Percentiles rank a stretch among this genome's conserved stretches.
Evolutionary conservation across 2,888 invertebrate species (phyloP).

Genomic region (Mechanitis mazaeus): DNA sequence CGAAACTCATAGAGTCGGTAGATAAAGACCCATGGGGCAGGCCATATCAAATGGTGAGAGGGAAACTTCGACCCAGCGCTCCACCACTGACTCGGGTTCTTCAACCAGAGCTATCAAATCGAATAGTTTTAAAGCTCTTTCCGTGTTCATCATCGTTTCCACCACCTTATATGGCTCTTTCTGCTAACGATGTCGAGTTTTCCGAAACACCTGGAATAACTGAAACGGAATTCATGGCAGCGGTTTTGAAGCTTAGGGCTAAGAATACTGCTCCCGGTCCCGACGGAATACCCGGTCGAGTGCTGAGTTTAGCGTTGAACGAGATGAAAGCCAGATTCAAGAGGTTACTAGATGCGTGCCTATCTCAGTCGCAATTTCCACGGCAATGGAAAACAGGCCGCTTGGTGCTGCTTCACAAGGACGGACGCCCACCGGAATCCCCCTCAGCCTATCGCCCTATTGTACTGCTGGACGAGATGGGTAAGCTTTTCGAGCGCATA

Average conservation of each 20-base stretch:
- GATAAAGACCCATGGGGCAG: slow-evolving; percentile 17
- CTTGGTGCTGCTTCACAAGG: slow-evolving; percentile 22
- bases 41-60: slow-evolving; percentile 10
- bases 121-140: neutral
- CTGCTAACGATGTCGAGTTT: no score
- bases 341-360: slow-evolving; percentile 14
- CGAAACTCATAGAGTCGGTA: neutral
- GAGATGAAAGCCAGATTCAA: slow-evolving; percentile 12
- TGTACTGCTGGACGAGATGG: slow-evolving; percentile 25
- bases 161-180: no score
- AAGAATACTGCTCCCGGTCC: slow-evolving; percentile 21
- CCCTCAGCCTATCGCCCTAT: slow-evolving; percentile 27
- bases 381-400: slow-evolving; percentile 18
- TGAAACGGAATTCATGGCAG: neutral
- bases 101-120: slow-evolving; percentile 1
- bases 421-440: slow-evolving; percentile 13
- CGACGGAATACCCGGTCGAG: slow-evolving; percentile 21
- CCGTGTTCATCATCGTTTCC: no score
- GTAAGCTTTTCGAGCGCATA: slow-evolving; percentile 28
- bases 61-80: slow-evolving; percentile 10
- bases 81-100: slow-evolving; percentile 13
- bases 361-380: slow-evolving; percentile 13
- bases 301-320: slow-evolving; percentile 7
- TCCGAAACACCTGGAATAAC: neutral
- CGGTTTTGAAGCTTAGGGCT: slow-evolving; percentile 1